Conservation (phyloP, 1,140 invertebrate species). For the Pomacea maculata region DNA sequence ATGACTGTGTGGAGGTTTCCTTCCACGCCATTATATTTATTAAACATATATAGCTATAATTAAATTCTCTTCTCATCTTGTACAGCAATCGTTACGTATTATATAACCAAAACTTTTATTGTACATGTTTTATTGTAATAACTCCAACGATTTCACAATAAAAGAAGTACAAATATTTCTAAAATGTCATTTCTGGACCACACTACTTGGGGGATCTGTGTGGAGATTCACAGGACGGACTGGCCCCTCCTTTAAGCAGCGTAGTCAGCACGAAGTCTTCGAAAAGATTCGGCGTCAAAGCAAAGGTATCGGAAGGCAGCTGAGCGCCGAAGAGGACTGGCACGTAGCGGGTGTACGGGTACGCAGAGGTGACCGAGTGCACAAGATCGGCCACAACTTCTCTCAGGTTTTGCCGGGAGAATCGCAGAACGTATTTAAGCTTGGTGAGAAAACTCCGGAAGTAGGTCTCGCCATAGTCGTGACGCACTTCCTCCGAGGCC, state of each 20-base stretch:
- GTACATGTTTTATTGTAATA: not conserved
- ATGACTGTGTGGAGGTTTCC: not conserved
- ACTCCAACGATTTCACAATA: not conserved
- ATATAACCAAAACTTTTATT: not conserved
- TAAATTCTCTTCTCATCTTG: not conserved
- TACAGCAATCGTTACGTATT: not conserved
- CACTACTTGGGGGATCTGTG: not conserved
- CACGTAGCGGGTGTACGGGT: conserved; percentile 35
- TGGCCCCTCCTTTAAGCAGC: not conserved
- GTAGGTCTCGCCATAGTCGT: conserved; percentile 40
- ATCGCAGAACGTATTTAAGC: conserved; percentile 24
- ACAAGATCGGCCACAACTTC: conserved; percentile 34
- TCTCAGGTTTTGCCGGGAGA: conserved; percentile 20
- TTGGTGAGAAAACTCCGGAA: conserved; percentile 30
- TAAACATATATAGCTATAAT: not conserved
- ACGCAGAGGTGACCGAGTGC: conserved; percentile 26
- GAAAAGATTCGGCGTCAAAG: conserved; percentile 4
- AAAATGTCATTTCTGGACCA: not conserved
- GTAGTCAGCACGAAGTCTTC: not conserved
- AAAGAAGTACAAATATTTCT: not conserved
- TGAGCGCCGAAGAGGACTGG: conserved; percentile 25
- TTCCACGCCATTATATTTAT: not conserved
- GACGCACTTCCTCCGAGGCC: conserved; percentile 26
- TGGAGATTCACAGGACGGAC: not conserved
- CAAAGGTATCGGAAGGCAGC: conserved; percentile 23